Percentiles rank a stretch among this genome's conserved stretches.
Conservation (phyloP, 2,888 invertebrate species). For the Heteromyza rotundicornis region DNA sequence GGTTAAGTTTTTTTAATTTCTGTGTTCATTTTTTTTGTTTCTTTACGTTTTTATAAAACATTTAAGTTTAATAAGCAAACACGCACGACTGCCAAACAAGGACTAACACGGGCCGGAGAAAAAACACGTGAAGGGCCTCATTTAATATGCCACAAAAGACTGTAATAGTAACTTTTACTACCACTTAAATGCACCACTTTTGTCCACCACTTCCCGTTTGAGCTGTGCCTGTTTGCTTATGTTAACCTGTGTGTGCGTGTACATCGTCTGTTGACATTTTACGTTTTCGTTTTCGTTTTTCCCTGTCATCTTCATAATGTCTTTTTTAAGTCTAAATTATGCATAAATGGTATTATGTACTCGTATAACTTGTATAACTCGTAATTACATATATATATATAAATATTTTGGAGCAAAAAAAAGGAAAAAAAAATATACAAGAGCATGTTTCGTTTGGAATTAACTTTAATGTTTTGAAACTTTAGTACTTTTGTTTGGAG, state of each 20-base stretch:
- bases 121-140: neutral
- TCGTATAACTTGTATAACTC: neutral
- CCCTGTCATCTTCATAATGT: slow-evolving; percentile 5
- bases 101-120: neutral
- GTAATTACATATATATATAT: neutral
- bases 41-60: too few species aligned
- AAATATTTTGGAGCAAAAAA: too few species aligned
- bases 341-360: slow-evolving; percentile 9
- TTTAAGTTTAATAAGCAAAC: slow-evolving; percentile 3
- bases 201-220: too few species aligned
- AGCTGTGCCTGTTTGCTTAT: neutral
- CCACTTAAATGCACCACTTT: too few species aligned
- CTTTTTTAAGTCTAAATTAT: slow-evolving; percentile 13
- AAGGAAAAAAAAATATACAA: too few species aligned
- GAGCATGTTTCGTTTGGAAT: neutral
- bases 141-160: neutral
- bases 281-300: neutral
- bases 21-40: neutral
- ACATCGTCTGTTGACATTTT: neutral
- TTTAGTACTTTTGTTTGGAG: neutral
- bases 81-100: slow-evolving; percentile 9
- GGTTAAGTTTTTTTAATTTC: neutral
- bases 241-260: neutral
- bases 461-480: neutral
- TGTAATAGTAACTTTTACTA: too few species aligned